Evolutionary conservation across 2,888 invertebrate species (phyloP).

Genomic region (Gibbula magus): DNA sequence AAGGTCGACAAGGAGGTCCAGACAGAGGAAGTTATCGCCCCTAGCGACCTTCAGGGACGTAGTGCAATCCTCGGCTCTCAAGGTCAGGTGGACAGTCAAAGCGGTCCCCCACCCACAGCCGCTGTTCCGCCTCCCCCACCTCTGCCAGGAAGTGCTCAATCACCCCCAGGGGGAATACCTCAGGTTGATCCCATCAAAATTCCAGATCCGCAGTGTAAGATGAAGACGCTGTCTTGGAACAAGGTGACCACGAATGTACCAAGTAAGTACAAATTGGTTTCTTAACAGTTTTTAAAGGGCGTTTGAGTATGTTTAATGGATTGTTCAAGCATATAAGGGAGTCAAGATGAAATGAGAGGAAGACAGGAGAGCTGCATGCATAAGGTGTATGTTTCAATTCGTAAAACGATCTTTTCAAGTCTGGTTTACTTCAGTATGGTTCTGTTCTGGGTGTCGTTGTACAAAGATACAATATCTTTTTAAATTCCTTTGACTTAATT

Average conservation of each 20-base stretch:
- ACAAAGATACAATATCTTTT: too few relatives aligned
- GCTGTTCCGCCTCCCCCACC: constrained; percentile 23
- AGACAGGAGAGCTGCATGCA: too few relatives aligned
- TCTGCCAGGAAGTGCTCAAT: constrained; percentile 33
- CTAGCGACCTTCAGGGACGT: not conserved
- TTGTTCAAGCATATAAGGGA: not conserved
- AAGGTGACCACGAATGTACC: constrained; percentile 84
- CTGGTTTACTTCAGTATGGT: too few relatives aligned
- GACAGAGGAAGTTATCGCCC: constrained; percentile 46
- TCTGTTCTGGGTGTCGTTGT: too few relatives aligned
- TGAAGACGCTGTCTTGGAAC: constrained; percentile 98
- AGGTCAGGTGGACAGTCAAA: not conserved
- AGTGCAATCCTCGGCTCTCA: not conserved
- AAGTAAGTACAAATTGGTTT: constrained; percentile 49
- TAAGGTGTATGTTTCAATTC: too few relatives aligned
- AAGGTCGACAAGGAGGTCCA: constrained; percentile 55
- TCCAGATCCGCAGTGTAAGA: constrained; percentile 93
- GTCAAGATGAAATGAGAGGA: too few relatives aligned
- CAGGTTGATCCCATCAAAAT: constrained; percentile 79
- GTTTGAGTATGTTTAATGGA: too few relatives aligned
- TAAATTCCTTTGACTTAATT: too few relatives aligned
- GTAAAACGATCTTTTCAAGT: too few relatives aligned
- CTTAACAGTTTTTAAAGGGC: not conserved
- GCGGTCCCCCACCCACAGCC: constrained; percentile 6
- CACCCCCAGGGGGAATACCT: constrained; percentile 37